These are phyloP conservation scores for Alca torda DNA, from an alignment of 2,797 vertebrate species.

Conservation along the genomic window DNA sequence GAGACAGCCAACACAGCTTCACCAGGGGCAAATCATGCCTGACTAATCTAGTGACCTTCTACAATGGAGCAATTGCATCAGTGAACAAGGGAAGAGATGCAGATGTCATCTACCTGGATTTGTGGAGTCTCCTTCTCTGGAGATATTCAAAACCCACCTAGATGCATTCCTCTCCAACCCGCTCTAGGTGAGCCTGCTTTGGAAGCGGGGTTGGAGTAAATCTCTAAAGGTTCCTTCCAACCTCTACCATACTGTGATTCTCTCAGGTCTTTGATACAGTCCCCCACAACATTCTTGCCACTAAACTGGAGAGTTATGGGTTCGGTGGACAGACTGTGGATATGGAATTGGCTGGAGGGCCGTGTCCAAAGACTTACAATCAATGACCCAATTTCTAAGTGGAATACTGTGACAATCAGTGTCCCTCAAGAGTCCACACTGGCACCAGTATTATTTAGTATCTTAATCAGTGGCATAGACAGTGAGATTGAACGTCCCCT, in stretches of 20 bases:
- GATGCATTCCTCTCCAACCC: not conserved
- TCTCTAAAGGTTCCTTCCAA: not conserved
- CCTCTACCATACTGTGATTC: not conserved
- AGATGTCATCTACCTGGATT: not conserved
- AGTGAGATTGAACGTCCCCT: too few species aligned
- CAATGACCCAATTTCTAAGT: not conserved
- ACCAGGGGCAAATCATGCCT: not conserved
- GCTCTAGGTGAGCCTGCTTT: not conserved
- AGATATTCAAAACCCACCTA: not conserved
- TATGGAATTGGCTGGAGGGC: rapidly evolving
- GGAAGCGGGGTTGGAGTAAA: not conserved
- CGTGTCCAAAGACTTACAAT: not conserved
- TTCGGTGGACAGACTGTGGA: not conserved
- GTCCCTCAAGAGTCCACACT: not conserved
- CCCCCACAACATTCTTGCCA: not conserved
- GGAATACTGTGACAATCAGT: not conserved
- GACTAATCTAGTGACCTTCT: not conserved
- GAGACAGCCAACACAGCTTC: not conserved
- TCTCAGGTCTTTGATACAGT: not conserved
- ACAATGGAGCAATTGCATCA: not conserved
- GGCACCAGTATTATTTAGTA: not conserved
- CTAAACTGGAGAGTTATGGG: not conserved
- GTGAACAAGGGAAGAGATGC: not conserved
- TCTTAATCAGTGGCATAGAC: too few species aligned
- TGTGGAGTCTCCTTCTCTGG: not conserved